These are phyloP conservation scores for Agonopterix arenella DNA, from an alignment of 2,888 invertebrate species.

Conservation along the genomic window DNA sequence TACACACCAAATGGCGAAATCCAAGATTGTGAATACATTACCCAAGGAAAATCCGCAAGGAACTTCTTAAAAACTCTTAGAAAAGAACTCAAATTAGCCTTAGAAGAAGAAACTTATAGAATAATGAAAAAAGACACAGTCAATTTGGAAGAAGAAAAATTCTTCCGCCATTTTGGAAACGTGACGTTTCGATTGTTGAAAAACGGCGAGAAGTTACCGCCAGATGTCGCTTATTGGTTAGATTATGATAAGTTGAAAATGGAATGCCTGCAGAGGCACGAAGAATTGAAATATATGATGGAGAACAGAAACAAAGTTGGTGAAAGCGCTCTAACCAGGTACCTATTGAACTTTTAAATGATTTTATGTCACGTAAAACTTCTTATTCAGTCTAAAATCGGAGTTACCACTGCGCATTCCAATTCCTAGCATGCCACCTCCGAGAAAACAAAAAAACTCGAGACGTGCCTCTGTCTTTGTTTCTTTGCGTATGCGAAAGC, in stretches of 20 bases:
- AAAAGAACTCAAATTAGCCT: constrained; percentile 69
- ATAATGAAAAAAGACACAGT: constrained; percentile 36
- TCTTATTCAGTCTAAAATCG: no score
- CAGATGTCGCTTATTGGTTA: constrained; percentile 73
- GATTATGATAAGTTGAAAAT: constrained; percentile 76
- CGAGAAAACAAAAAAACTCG: no score
- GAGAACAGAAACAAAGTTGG: constrained; percentile 46
- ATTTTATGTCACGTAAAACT: neutral
- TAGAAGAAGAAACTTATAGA: constrained; percentile 54
- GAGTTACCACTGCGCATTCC: no score
- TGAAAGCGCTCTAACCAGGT: constrained; percentile 51
- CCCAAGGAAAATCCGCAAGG: constrained; percentile 69
- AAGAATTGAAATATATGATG: constrained; percentile 55
- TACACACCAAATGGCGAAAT: constrained; percentile 78
- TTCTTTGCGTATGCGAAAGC: no score
- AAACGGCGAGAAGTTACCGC: constrained; percentile 60
- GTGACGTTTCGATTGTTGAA: constrained; percentile 74
- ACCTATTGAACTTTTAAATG: constrained; percentile 10
- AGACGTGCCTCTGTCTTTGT: no score
- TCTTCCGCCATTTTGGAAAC: constrained; percentile 66
- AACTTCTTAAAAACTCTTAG: constrained; percentile 78
- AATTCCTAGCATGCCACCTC: no score
- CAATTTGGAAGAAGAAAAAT: constrained; percentile 40
- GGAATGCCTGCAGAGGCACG: constrained; percentile 68
- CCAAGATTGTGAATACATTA: constrained; percentile 82